Evolutionary conservation across 2,797 vertebrate species (phyloP), one percentile per base, ranked within the genome.

Genomic region (Chaunax sp.): DNA sequence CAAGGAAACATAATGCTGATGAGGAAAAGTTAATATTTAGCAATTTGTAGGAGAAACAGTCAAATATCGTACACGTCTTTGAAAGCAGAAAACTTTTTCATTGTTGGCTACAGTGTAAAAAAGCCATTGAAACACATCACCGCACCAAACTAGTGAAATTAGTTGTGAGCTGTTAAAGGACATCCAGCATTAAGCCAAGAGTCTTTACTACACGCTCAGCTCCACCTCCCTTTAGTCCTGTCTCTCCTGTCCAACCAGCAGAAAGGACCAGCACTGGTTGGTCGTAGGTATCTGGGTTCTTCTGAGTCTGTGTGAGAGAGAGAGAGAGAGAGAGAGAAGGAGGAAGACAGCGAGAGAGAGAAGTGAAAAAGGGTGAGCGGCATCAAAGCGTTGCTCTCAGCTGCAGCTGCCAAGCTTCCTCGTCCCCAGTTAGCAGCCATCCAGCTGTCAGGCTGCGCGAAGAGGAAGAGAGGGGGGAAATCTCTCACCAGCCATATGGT

Each of bases 401-500:
- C 87, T 94, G 89, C 96, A 97, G 95, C 96, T 97, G 96, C 95
- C 95, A 95, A 94, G 93, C 94, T 81, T 94, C 94, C 88, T 87
- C 81, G 93, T 94, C 93, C 93, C 93, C 93, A 92, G 93, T 94
- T 93, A 94, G 92, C 93, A 94, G 92, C 92, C 92, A 94, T 94
- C 93, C 93, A 94, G 93, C 93, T 94, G 93, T 94, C 93, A 94
- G 92, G 90, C 93, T 92, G 92, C 85, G 89, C 90, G 87, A 91
- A 89, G 92, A 93, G 91, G 92, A 92, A 93, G 91, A 92, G 92
- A 92, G 93, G 94, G 92, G 94, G 93, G 94, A 90, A 91, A 92
- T 95, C 94, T 95, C 95, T 95, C 94, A 96, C 94, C 95, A 95
- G 93, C 97, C 97, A 97, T 96, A 97, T 97, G 96, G 96, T 93